phyloP scores from a whole-genome alignment of 2,113 vertebrate genomes.

The Saguinus midas region DNA sequence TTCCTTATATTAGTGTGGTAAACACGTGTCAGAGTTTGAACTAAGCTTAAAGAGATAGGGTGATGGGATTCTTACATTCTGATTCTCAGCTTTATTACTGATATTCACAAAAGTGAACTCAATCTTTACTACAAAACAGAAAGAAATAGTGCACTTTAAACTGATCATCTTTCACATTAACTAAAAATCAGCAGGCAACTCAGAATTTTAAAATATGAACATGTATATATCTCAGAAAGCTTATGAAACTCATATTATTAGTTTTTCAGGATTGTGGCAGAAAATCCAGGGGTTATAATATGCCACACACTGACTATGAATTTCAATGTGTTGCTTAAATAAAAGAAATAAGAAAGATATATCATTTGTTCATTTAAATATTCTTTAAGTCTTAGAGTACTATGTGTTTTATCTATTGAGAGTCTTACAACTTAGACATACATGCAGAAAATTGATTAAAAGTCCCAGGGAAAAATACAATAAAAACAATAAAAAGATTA shows the following conservation, averaged over 20 bases:
- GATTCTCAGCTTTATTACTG: background rate
- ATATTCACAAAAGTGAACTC: background rate
- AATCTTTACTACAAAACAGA: background rate
- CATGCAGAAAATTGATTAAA: background rate
- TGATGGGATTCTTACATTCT: background rate
- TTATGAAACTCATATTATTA: background rate
- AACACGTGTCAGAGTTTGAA: background rate
- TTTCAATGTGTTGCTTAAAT: background rate
- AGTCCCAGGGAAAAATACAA: background rate
- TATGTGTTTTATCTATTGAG: background rate
- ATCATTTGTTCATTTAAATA: background rate
- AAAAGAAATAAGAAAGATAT: background rate
- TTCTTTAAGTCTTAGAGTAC: background rate
- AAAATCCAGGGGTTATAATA: background rate
- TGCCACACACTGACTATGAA: background rate
- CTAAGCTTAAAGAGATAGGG: background rate
- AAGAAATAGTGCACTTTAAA: background rate
- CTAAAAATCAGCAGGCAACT: background rate
- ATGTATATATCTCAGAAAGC: background rate
- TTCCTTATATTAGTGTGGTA: background rate
- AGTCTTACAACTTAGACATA: background rate
- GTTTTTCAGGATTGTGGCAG: background rate
- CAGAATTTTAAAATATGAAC: slow-evolving; percentile 13
- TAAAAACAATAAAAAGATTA: background rate
- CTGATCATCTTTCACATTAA: background rate